Evolutionary conservation across 2,888 invertebrate species (phyloP).

Genomic region (Erebia ligea): DNA sequence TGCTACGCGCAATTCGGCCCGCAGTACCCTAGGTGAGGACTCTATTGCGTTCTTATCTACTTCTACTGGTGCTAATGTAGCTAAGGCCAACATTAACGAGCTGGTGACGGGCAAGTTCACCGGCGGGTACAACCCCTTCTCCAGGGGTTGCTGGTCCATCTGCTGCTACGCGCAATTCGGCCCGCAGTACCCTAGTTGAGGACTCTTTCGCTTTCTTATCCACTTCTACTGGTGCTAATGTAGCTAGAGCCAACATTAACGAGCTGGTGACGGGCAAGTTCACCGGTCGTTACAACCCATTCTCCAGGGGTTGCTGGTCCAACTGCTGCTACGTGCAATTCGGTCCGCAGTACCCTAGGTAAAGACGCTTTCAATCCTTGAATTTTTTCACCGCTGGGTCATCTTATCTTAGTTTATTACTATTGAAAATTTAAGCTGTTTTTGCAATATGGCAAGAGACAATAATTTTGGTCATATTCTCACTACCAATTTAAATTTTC

Average conservation of each 20-base stretch:
- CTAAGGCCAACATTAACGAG: not conserved
- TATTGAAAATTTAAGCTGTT: no score
- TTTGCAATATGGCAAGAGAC: no score
- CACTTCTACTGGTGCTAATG: not conserved
- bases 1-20: not conserved
- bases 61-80: not conserved
- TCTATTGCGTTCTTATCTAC: not conserved
- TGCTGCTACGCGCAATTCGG: not conserved
- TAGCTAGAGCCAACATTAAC: not conserved
- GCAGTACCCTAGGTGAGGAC: not conserved
- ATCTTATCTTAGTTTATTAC: no score
- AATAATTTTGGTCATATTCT: no score
- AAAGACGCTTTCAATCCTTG: not conserved
- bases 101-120: constrained; percentile 1
- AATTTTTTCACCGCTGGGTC: no score
- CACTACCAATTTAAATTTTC: no score
- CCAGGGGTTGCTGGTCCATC: constrained; percentile 2
- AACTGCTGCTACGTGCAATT: constrained; percentile 1
- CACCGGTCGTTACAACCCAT: not conserved
- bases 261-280: not conserved
- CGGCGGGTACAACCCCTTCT: not conserved
- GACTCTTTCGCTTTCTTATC: not conserved
- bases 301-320: constrained; percentile 4
- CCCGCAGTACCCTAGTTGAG: not conserved
- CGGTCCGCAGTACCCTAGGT: constrained; percentile 41